phyloP scores from a whole-genome alignment of 2,113 vertebrate genomes.

The Hemicordylus capensis region DNA sequence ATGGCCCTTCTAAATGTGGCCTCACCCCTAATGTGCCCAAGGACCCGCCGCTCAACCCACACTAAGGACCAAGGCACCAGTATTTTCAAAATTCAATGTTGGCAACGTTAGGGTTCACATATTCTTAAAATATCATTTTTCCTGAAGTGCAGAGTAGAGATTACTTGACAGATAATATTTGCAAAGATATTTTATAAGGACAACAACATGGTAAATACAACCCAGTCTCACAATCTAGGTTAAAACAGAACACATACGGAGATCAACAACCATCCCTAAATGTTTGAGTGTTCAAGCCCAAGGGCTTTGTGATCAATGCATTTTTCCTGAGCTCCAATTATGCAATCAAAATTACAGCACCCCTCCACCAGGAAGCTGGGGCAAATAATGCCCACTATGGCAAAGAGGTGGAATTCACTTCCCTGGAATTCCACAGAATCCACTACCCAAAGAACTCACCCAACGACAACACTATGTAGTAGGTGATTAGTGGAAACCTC shows the following conservation, averaged over 20 bases:
- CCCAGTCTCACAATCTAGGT: not conserved
- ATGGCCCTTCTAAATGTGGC: too few species aligned
- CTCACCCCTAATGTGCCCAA: too few species aligned
- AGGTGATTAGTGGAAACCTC: not conserved
- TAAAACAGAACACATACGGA: not conserved
- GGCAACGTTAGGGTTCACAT: not conserved
- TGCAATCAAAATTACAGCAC: rapidly evolving
- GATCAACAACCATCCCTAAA: not conserved
- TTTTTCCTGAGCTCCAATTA: too few species aligned
- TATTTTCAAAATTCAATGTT: not conserved
- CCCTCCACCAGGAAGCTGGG: not conserved
- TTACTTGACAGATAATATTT: not conserved
- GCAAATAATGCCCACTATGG: not conserved
- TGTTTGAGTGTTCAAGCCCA: not conserved
- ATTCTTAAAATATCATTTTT: not conserved
- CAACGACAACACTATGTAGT: not conserved
- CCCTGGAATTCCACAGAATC: not conserved
- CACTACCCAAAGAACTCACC: not conserved
- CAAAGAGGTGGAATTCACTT: not conserved
- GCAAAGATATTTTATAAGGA: not conserved
- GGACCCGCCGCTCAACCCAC: too few species aligned
- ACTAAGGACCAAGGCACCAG: not conserved
- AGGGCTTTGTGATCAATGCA: too few species aligned
- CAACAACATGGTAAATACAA: not conserved
- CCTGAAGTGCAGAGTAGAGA: not conserved